Evolutionary conservation across 2,888 invertebrate genomes (phyloP), one percentile per base, ranked within the genome.

Genomic region (Eupithecia tripunctaria): DNA sequence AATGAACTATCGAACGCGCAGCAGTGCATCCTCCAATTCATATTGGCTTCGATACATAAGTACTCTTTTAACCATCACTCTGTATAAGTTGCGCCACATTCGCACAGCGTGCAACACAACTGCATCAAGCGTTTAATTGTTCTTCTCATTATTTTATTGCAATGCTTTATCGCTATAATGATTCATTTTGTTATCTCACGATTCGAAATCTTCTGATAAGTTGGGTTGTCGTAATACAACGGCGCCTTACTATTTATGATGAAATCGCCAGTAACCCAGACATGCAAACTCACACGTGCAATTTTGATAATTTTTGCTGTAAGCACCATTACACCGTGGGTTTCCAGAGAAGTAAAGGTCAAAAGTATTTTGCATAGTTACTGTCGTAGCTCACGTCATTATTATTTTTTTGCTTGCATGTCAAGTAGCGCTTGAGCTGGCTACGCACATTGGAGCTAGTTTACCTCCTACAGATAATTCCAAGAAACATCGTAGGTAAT

Each of bases 391-490:
- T 75, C 73, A 82, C 82, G 83, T 85, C 85, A 86, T 82, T 79
- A 74, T 82, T 83, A 85, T 86, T 85, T 87, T 47, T 68, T 82
- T 72, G 83, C 82, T 79, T 85, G 85, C 83, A 83, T 80, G 82
- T 63, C 29, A 36, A n/a, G 62, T 32, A 63, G 83, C 81, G 12
- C 60, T 68, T 71, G 18, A 81, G 81, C 84, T 36, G 5, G 21
- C 63, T 83, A 84, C 85, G 86, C 88, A 87, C 85, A 83, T 85
- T 82, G 81, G 80, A 82, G 32, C 2, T 82, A 80, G 82, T 82
- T 83, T 84, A 84, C 85, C 85, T 85, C 83, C 83, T 81, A 81
- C 82, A 82, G 84, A 85, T 82, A 81, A 81, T 91, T 91, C 90
- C 82, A 70, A 86, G 91, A 90, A 88, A 80, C 75, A 74, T 69